Percentiles rank a stretch among this genome's conserved stretches.
Conservation (phyloP, 2,797 vertebrate species). For the Scarus forsteni region DNA sequence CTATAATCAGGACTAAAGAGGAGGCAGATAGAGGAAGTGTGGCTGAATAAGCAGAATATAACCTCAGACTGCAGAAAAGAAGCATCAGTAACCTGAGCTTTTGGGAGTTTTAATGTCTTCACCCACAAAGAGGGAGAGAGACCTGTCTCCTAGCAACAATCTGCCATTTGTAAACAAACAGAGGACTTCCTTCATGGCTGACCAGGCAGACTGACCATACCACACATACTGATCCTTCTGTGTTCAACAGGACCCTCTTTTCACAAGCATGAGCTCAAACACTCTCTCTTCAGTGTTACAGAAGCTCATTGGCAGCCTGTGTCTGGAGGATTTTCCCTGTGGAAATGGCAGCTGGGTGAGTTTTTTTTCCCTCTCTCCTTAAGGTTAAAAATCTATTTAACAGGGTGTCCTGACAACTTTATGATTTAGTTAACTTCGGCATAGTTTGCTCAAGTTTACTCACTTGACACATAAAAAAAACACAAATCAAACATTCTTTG, state of each 20-base stretch:
- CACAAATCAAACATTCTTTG: too few species aligned
- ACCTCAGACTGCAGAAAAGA: neutral
- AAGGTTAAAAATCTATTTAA: too few species aligned
- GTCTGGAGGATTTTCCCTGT: slow-evolving; percentile 88
- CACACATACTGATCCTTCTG: neutral
- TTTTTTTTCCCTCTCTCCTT: neutral
- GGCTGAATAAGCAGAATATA: neutral
- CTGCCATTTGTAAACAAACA: slow-evolving; percentile 40
- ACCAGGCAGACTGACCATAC: neutral
- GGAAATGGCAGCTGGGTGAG: slow-evolving; percentile 88
- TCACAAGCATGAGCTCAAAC: slow-evolving; percentile 54
- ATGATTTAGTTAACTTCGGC: too few species aligned
- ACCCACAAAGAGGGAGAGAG: neutral
- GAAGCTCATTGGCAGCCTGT: slow-evolving; percentile 76
- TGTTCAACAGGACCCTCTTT: neutral
- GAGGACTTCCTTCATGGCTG: neutral
- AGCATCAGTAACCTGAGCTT: neutral
- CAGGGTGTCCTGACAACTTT: too few species aligned
- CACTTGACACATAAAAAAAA: too few species aligned
- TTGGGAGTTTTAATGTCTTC: neutral
- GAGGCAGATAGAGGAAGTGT: too few species aligned
- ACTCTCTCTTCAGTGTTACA: slow-evolving; percentile 74
- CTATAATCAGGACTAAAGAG: too few species aligned
- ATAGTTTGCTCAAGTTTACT: too few species aligned
- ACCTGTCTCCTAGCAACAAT: slow-evolving; percentile 70